Percentiles rank a stretch among this genome's conserved stretches.
These are phyloP conservation scores for Heliangelus exortis DNA, from an alignment of 2,797 vertebrate species.

Conservation along the genomic window DNA sequence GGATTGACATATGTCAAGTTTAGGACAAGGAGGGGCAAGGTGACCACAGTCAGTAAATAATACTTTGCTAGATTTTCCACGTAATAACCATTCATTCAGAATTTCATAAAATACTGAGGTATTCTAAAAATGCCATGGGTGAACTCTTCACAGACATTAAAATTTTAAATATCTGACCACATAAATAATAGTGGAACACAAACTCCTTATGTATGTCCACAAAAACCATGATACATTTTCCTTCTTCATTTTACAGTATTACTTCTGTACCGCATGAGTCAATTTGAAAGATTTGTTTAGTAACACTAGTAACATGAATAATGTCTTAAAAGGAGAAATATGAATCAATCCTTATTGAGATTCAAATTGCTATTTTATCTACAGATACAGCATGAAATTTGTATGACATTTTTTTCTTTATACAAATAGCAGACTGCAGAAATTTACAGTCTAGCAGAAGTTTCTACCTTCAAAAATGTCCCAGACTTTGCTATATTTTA, in stretches of 20 bases:
- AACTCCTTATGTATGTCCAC: not conserved
- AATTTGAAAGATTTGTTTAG: constrained; percentile 6
- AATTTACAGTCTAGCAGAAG: not conserved
- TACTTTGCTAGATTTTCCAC: not conserved
- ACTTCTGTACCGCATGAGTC: not conserved
- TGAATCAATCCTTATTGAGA: constrained; percentile 35
- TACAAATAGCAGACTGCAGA: not conserved
- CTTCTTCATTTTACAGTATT: not conserved
- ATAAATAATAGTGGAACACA: not conserved
- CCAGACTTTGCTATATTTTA: not conserved
- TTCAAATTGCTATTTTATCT: constrained; percentile 45
- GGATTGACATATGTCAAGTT: not conserved
- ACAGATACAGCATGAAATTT: not conserved
- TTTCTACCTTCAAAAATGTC: constrained; percentile 2
- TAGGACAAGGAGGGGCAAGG: not conserved
- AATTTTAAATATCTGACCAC: not conserved
- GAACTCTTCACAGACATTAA: not conserved
- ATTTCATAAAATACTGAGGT: not conserved
- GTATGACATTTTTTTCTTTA: constrained; percentile 26
- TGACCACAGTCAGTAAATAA: not conserved
- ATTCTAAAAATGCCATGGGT: not conserved
- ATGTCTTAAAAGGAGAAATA: constrained; percentile 24
- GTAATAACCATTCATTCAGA: not conserved
- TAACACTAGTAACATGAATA: not conserved
- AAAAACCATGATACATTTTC: not conserved